Evolutionary conservation across 2,113 vertebrate genomes (phyloP).

Genomic region (Chaetodon auriga): DNA sequence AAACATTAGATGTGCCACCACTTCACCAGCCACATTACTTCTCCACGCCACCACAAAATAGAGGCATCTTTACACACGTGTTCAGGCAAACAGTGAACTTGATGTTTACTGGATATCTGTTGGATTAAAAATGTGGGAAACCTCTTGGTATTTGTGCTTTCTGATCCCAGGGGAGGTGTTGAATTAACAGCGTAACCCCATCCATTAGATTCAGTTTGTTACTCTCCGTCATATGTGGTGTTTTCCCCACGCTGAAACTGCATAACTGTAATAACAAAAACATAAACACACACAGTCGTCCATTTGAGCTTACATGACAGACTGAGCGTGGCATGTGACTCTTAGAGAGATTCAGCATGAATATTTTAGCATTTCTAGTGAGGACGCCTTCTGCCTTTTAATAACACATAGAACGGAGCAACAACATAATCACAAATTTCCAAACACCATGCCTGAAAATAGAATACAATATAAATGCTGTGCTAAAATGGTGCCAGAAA

Average conservation of each 20-base stretch:
- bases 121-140: neutral
- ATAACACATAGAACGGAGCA: slow-evolving; percentile 40
- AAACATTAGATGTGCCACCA: neutral
- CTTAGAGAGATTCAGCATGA: slow-evolving; percentile 45
- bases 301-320: slow-evolving; percentile 48
- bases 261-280: slow-evolving; percentile 45
- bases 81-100: neutral
- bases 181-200: slow-evolving; percentile 30
- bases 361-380: slow-evolving; percentile 68
- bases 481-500: slow-evolving; percentile 40
- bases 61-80: neutral
- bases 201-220: slow-evolving; percentile 39
- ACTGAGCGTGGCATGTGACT: slow-evolving; percentile 57
- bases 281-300: slow-evolving; percentile 23
- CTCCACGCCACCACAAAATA: neutral
- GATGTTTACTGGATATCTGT: neutral
- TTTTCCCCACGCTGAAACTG: slow-evolving; percentile 36
- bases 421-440: slow-evolving; percentile 46
- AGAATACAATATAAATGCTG: slow-evolving; percentile 31
- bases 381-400: slow-evolving; percentile 64
- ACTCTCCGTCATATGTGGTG: slow-evolving; percentile 26
- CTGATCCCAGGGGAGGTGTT: slow-evolving; percentile 36
- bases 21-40: neutral
- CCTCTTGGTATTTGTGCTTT: slow-evolving; percentile 7
- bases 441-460: slow-evolving; percentile 37